Percentiles rank a stretch among this genome's conserved stretches.
These are phyloP conservation scores for Arbacia lixula DNA, from an alignment of 53 echinoderm and acorn worm genomes.

Conservation along the genomic window DNA sequence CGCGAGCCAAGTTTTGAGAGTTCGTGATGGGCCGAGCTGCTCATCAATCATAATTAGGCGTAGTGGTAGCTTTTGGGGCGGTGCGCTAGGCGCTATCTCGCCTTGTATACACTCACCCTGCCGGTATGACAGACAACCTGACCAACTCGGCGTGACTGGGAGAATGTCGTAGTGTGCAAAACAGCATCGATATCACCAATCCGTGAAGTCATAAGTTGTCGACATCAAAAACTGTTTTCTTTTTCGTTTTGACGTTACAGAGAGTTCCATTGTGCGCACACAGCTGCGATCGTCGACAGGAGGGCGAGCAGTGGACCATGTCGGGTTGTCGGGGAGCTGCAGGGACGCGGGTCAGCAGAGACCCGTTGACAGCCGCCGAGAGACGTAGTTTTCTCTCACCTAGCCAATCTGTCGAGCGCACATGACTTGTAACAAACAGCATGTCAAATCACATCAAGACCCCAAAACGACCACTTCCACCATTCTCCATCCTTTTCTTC, in stretches of 20 bases:
- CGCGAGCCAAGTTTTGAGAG: conserved; percentile 43
- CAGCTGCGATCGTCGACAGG: conserved; percentile 14
- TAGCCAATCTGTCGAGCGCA: conserved; percentile 19
- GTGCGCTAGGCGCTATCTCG: background rate
- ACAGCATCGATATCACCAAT: conserved; percentile 53
- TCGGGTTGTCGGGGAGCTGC: conserved; percentile 9
- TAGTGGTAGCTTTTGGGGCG: background rate
- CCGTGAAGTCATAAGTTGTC: conserved; percentile 55
- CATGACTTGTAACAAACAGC: conserved; percentile 47
- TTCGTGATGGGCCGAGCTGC: background rate
- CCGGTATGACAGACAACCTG: conserved; percentile 39
- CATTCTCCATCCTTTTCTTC: background rate
- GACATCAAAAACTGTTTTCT: conserved; percentile 36
- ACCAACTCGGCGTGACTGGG: conserved; percentile 34
- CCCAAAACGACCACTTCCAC: conserved; percentile 42
- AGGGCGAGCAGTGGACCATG: conserved; percentile 22
- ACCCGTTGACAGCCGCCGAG: conserved; percentile 16
- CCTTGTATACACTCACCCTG: conserved; percentile 24
- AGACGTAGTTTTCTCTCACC: conserved; percentile 1
- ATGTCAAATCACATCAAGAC: conserved; percentile 46
- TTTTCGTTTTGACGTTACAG: conserved; percentile 25
- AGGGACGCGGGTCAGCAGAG: conserved; percentile 40
- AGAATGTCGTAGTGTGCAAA: conserved; percentile 54
- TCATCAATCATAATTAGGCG: conserved; percentile 44
- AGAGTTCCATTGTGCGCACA: conserved; percentile 18